These are phyloP conservation scores for Doryteuthis pealeii DNA, from an alignment of 1,140 invertebrate genomes.

Conservation along the genomic window DNA sequence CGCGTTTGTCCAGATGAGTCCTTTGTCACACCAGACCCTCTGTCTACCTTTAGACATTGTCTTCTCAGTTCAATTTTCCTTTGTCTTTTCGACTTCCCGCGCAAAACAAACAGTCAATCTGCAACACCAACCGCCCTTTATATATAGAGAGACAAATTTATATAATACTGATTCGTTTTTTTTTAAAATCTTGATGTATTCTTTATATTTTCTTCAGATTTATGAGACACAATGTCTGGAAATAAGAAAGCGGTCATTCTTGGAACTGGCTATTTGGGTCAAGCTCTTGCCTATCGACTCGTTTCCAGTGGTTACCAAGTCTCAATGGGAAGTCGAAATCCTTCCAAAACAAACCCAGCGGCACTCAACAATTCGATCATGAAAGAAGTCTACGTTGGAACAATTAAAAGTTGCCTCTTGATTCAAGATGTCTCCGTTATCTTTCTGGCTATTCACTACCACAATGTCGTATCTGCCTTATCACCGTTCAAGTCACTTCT, in stretches of 20 bases:
- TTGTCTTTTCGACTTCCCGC: too few relatives aligned
- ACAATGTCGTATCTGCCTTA: slow-evolving; percentile 37
- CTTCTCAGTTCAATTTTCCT: too few relatives aligned
- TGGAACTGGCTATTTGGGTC: slow-evolving; percentile 52
- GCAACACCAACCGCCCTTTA: too few relatives aligned
- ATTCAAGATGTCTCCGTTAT: slow-evolving; percentile 25
- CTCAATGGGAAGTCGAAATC: slow-evolving; percentile 49
- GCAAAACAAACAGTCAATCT: too few relatives aligned
- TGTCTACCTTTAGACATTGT: too few relatives aligned
- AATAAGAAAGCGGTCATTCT: slow-evolving; percentile 39
- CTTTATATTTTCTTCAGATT: too few relatives aligned
- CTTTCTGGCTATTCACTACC: slow-evolving; percentile 42
- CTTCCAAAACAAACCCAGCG: slow-evolving; percentile 32
- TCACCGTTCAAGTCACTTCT: slow-evolving; percentile 26
- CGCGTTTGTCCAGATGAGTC: too few relatives aligned
- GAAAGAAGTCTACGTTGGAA: slow-evolving; percentile 39
- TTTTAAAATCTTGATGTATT: too few relatives aligned
- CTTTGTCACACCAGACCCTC: too few relatives aligned
- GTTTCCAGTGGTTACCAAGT: slow-evolving; percentile 48
- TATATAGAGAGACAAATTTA: too few relatives aligned
- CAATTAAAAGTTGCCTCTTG: background rate
- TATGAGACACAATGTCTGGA: background rate
- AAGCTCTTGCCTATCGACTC: slow-evolving; percentile 47
- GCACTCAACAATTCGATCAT: slow-evolving; percentile 19
- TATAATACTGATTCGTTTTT: too few relatives aligned